Conservation (phyloP, 2,797 vertebrate genomes). For the Hephaestus fuliginosus region DNA sequence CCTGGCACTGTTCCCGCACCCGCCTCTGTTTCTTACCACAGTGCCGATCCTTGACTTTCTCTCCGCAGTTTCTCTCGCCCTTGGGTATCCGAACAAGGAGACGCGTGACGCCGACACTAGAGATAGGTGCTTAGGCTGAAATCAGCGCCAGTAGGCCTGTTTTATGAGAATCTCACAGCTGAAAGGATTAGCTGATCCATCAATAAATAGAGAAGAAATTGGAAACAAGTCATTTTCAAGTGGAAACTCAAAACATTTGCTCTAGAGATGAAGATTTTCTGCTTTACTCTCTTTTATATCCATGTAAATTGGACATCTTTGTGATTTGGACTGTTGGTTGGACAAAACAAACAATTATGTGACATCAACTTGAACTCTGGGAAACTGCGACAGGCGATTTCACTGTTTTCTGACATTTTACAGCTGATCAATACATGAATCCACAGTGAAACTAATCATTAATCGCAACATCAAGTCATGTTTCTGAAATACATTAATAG, state of each 20-base stretch:
- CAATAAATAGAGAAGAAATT: background rate
- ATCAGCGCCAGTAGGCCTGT: background rate
- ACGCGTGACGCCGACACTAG: background rate
- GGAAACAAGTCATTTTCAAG: background rate
- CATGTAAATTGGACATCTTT: background rate
- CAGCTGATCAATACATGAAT: background rate
- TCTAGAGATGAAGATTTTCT: background rate
- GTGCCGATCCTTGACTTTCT: background rate
- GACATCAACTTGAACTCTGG: background rate
- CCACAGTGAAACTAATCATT: background rate
- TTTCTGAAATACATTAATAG: background rate
- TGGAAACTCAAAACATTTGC: background rate
- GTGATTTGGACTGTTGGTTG: background rate
- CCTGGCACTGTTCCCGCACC: background rate
- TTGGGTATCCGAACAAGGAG: background rate
- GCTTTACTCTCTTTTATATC: background rate
- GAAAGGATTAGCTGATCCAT: background rate
- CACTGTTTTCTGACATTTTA: background rate
- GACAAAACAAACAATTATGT: background rate
- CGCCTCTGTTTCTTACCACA: constrained; percentile 6
- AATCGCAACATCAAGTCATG: background rate
- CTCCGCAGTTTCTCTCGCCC: constrained; percentile 5
- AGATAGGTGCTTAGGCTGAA: background rate
- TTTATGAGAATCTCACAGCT: background rate
- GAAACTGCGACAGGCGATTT: background rate